Conservation (phyloP, 2,113 vertebrate genomes). For the Ellobius talpinus region DNA sequence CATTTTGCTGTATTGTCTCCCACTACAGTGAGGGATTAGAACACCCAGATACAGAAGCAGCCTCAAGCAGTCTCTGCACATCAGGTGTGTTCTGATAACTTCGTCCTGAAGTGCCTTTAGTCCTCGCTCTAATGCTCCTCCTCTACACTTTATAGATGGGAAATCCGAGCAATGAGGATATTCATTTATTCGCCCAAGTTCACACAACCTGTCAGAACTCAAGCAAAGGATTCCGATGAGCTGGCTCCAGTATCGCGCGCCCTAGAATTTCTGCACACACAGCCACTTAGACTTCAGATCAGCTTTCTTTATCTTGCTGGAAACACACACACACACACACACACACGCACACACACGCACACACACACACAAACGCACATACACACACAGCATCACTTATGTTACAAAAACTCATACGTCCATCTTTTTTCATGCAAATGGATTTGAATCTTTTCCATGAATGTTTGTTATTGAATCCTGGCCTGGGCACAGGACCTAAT, state of each 20-base stretch:
- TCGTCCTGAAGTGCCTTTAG: neutral
- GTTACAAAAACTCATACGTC: constrained; percentile 57
- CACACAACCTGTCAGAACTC: neutral
- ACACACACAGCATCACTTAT: neutral
- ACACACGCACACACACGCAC: neutral
- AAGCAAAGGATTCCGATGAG: neutral
- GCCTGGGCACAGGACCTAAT: constrained; percentile 57
- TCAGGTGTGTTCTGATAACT: neutral
- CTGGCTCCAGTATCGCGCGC: neutral
- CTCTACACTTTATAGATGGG: neutral
- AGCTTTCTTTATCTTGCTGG: neutral
- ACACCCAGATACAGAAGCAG: neutral
- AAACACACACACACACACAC: neutral
- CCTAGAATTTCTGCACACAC: neutral
- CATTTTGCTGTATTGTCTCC: neutral
- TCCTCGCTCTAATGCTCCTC: neutral
- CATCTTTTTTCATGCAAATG: constrained; percentile 59
- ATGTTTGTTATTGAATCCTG: constrained; percentile 59
- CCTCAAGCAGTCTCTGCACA: neutral
- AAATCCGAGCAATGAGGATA: constrained; percentile 2
- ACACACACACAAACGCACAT: neutral
- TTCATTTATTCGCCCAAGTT: constrained; percentile 36
- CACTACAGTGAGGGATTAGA: neutral
- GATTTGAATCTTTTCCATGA: constrained; percentile 31
- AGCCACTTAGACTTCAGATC: constrained; percentile 40